A percentile compares a stretch with the other conserved stretches of the same genome.
Evolutionary conservation across 1,140 invertebrate genomes (phyloP).

Genomic region (Papilio glaucus): DNA sequence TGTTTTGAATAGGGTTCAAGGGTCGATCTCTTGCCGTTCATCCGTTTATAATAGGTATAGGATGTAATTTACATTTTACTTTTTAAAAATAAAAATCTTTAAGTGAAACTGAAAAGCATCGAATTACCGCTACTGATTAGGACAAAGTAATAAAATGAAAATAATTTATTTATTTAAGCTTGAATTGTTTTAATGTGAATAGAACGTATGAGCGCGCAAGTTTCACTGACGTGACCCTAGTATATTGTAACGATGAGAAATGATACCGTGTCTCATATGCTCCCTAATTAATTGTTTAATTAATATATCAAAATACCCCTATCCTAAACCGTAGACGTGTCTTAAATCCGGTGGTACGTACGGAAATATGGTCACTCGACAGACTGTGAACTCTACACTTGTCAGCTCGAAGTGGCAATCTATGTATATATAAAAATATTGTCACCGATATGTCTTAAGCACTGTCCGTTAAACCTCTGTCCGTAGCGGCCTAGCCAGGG

Average conservation of each 20-base stretch:
- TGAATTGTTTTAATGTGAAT: slow-evolving; percentile 19
- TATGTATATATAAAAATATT: too few relatives aligned
- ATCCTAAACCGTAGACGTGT: background rate
- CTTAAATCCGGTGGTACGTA: background rate
- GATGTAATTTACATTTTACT: too few relatives aligned
- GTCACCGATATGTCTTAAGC: too few relatives aligned
- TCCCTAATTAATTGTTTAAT: slow-evolving; percentile 30
- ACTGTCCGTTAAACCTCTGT: too few relatives aligned
- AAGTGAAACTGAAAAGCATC: background rate
- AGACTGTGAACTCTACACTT: background rate
- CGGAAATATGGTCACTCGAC: background rate
- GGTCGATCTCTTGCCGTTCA: too few relatives aligned
- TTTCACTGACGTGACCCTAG: slow-evolving; percentile 28
- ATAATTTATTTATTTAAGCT: background rate
- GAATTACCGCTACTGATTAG: background rate
- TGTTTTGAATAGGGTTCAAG: too few relatives aligned
- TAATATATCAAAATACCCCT: slow-evolving; percentile 30
- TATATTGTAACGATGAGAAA: slow-evolving; percentile 28
- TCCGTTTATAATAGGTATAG: too few relatives aligned
- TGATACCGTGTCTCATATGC: slow-evolving; percentile 27
- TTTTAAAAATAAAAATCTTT: background rate
- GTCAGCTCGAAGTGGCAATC: background rate
- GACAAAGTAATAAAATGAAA: background rate
- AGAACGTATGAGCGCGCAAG: slow-evolving; percentile 4
- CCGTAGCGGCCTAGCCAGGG: too few relatives aligned